A percentile compares a stretch with the other conserved stretches of the same genome.
phyloP scores from a whole-genome alignment of 2,888 invertebrate genomes.

The Maniola hyperantus region DNA sequence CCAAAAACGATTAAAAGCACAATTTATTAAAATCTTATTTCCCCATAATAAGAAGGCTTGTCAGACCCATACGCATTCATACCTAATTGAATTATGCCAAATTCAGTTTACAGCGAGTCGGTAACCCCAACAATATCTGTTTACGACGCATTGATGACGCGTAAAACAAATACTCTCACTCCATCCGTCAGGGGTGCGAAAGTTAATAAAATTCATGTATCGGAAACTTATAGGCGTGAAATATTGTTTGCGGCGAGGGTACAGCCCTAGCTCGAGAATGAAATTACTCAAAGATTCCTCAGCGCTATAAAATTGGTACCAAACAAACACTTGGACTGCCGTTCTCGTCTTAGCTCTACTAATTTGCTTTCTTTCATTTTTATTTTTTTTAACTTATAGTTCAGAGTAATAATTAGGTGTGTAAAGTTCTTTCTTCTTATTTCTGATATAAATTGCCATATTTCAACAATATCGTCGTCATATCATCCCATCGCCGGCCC shows the following conservation, averaged over 20 bases:
- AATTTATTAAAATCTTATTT: slow-evolving; percentile 38
- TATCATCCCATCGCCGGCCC: neutral
- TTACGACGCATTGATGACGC: slow-evolving; percentile 71
- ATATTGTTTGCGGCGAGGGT: slow-evolving; percentile 71
- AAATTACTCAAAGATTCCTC: slow-evolving; percentile 49
- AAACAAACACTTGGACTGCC: slow-evolving; percentile 32
- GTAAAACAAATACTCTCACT: slow-evolving; percentile 79
- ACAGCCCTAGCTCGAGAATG: slow-evolving; percentile 60
- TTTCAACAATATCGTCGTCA: neutral
- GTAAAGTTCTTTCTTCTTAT: neutral
- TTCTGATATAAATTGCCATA: neutral
- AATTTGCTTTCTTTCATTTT: slow-evolving; percentile 32
- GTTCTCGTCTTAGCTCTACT: slow-evolving; percentile 30
- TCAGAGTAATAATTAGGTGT: neutral
- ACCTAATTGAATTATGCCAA: slow-evolving; percentile 52
- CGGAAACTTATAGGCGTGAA: slow-evolving; percentile 80
- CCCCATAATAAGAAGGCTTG: slow-evolving; percentile 45
- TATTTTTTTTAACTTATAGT: slow-evolving; percentile 9
- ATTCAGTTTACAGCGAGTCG: slow-evolving; percentile 43
- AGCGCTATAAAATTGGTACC: slow-evolving; percentile 41
- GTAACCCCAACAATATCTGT: slow-evolving; percentile 59
- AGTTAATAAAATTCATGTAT: slow-evolving; percentile 83
- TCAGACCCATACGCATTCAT: slow-evolving; percentile 52
- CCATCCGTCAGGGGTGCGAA: slow-evolving; percentile 70
- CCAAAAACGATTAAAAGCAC: slow-evolving; percentile 4